Evolutionary conservation across 2,113 vertebrate genomes (phyloP).

Genomic region (Capra hircus): DNA sequence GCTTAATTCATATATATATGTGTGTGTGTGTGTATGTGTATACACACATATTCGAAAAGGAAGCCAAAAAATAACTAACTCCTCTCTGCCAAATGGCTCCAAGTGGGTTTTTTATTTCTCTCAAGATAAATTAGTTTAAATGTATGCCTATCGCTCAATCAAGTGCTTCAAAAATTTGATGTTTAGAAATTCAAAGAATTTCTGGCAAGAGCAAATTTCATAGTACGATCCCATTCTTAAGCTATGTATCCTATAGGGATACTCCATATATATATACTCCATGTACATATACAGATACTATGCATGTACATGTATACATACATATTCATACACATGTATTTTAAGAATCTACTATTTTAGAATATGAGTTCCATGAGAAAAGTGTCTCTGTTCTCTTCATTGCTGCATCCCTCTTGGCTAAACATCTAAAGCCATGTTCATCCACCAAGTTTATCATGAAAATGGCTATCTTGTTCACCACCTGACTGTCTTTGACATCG

Average conservation of each 20-base stretch:
- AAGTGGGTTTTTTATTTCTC: background rate
- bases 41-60: background rate
- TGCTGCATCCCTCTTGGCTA: background rate
- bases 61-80: background rate
- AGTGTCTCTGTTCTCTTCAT: background rate
- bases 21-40: no score
- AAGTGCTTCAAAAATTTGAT: background rate
- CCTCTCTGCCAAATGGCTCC: background rate
- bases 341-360: background rate
- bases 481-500: background rate
- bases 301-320: background rate
- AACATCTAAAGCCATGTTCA: slow-evolving; percentile 9
- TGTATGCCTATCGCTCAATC: background rate
- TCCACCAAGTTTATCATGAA: background rate
- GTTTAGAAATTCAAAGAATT: background rate
- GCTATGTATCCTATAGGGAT: background rate
- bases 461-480: background rate
- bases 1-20: background rate
- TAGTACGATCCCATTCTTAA: background rate
- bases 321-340: background rate
- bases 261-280: background rate
- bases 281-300: background rate
- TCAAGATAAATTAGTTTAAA: background rate
- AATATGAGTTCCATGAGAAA: background rate
- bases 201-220: background rate